Evolutionary conservation across 2,113 vertebrate species (phyloP).

Genomic region (Hystrix cristata): DNA sequence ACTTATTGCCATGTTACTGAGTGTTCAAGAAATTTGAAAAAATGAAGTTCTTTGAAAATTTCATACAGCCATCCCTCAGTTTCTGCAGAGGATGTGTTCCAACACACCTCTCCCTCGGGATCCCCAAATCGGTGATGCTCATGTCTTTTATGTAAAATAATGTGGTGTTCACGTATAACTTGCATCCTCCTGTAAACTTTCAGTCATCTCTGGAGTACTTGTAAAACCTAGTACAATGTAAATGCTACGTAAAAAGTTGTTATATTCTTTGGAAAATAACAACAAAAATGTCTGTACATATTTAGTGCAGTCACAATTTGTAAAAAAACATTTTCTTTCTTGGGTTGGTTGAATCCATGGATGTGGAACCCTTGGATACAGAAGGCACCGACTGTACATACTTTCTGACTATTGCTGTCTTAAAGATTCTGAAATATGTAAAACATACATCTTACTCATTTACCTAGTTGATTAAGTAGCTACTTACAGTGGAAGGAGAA

Average conservation of each 20-base stretch:
- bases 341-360: background rate
- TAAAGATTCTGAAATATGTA: slow-evolving; percentile 1
- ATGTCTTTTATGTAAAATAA: background rate
- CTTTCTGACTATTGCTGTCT: background rate
- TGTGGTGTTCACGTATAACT: background rate
- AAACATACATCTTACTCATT: background rate
- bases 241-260: background rate
- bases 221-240: background rate
- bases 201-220: background rate
- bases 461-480: background rate
- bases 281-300: background rate
- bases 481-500: background rate
- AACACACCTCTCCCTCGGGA: background rate
- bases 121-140: background rate
- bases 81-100: background rate
- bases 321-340: background rate
- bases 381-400: background rate
- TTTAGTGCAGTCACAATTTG: background rate
- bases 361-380: background rate
- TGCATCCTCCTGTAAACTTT: background rate
- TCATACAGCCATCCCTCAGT: background rate
- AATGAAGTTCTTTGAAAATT: background rate
- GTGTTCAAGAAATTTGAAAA: slow-evolving; percentile 13
- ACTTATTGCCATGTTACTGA: background rate
- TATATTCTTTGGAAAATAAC: background rate